Evolutionary conservation across 2,797 vertebrate genomes (phyloP).

Genomic region (Salmo trutta): DNA sequence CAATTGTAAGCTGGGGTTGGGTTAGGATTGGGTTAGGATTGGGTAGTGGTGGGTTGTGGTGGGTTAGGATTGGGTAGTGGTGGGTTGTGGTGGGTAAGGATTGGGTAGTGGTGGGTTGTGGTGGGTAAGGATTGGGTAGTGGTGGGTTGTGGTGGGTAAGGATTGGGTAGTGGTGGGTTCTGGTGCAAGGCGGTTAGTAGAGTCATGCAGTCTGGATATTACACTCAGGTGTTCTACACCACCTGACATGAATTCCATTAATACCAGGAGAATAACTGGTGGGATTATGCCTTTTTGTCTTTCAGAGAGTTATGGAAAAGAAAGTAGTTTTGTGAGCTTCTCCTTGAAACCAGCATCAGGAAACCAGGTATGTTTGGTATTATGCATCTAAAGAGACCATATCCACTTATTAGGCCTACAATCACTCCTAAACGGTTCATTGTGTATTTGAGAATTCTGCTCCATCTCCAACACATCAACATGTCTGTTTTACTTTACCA

Average conservation of each 20-base stretch:
- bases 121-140: too few species aligned
- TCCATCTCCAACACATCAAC: neutral
- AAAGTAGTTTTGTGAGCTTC: conserved; percentile 69
- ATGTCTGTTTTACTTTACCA: conserved; percentile 43
- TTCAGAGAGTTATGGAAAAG: conserved; percentile 77
- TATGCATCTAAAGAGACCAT: neutral
- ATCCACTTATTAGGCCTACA: too few species aligned
- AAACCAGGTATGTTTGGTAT: conserved; percentile 67
- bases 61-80: too few species aligned
- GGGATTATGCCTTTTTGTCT: conserved; percentile 17
- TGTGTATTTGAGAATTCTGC: neutral
- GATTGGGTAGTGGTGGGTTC: too few species aligned
- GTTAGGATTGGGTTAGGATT: too few species aligned
- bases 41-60: neutral
- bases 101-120: too few species aligned
- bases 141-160: too few species aligned
- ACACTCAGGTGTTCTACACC: neutral
- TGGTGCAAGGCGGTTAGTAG: too few species aligned
- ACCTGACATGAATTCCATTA: neutral
- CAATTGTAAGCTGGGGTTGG: too few species aligned
- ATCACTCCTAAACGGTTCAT: neutral
- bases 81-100: too few species aligned
- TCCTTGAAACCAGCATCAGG: conserved; percentile 66
- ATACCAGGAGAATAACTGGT: neutral
- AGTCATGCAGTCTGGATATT: neutral